Base-by-base conservation (phyloP, 2,888 invertebrate genomes). In the Orchesella flavescens region DNA sequence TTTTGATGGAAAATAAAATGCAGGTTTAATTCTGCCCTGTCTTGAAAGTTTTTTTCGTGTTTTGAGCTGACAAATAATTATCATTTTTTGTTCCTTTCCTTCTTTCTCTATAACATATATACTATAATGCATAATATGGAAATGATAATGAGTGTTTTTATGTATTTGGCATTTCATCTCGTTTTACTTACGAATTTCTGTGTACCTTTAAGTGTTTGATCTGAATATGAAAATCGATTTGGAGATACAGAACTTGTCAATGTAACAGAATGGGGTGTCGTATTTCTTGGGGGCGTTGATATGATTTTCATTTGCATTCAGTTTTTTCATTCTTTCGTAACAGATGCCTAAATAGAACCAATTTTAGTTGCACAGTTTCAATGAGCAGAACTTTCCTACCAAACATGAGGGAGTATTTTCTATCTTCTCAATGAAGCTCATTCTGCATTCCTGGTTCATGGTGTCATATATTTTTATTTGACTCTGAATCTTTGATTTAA, bases 201-300 rank as follows among this genome's bases (percentile, higher is more conserved):
- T 34, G 2, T 34, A 34, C 3, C 34, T 34, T n/a, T n/a, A n/a
- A n/a, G n/a, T n/a, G n/a, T n/a, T n/a, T n/a, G n/a, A n/a, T n/a
- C n/a, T n/a, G n/a, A n/a, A n/a, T n/a, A n/a, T n/a, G n/a, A 34
- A 34, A 34, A 34, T 34, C 34, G 34, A 7, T 7, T 4, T 34
- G 3, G 3, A 34, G 34, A 34, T 34, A 34, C 34, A 34, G 7
- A 34, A 34, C 34, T n/a, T 34, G 34, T 2, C 34, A 34, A 34
- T 34, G 34, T 7, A 34, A 34, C 34, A 34, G 7, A 7, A 4
- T 2, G 34, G 7, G 34, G n/a, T 76, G 66, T 76, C 76, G 17
- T 2, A 55, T 76, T 76, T 55, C 76, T 55, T 76, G 76, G 55
- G 76, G 76, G 76, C 76, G 76, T 76, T 17, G 15, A 24, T 23